Evolutionary conservation across 53 echinoderm and acorn worm genomes (phyloP).

Genomic region (Pentamera pediparva): DNA sequence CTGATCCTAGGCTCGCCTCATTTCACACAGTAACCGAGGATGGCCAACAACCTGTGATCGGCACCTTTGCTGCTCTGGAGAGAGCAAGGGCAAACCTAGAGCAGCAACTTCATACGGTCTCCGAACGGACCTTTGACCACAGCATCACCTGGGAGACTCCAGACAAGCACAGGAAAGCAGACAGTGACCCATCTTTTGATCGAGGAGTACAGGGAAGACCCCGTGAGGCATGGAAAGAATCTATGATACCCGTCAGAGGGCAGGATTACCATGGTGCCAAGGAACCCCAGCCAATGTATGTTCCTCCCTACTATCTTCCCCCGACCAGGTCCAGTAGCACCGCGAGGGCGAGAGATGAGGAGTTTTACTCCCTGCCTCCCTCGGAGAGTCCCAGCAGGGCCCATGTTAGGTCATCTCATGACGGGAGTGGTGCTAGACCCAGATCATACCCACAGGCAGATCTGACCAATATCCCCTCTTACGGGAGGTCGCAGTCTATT

Average conservation of each 20-base stretch:
- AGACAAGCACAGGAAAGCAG: constrained; percentile 6
- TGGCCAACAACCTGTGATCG: background rate
- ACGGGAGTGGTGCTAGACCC: constrained; percentile 10
- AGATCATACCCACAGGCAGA: constrained; percentile 16
- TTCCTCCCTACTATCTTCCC: constrained; percentile 8
- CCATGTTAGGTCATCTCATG: background rate
- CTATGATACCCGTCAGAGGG: too few species aligned
- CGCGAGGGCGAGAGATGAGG: background rate
- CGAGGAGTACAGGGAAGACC: constrained; percentile 26
- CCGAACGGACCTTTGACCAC: constrained; percentile 89
- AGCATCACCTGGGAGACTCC: constrained; percentile 45
- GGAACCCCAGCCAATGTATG: background rate
- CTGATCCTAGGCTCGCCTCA: background rate
- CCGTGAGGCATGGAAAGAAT: constrained; percentile 23
- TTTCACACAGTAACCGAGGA: constrained; percentile 1
- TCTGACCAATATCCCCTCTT: background rate
- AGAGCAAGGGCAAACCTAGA: constrained; percentile 70
- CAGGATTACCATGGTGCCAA: too few species aligned
- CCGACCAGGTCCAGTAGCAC: background rate
- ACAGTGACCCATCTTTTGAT: constrained; percentile 1
- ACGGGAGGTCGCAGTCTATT: constrained; percentile 9
- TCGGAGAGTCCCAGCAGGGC: background rate
- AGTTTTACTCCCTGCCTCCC: constrained; percentile 8
- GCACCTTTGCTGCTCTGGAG: constrained; percentile 63
- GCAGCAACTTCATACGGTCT: constrained; percentile 66